A percentile compares a stretch with the other conserved stretches of the same genome.
Conservation (phyloP, 2,888 invertebrate species). For the Seira ritae region DNA sequence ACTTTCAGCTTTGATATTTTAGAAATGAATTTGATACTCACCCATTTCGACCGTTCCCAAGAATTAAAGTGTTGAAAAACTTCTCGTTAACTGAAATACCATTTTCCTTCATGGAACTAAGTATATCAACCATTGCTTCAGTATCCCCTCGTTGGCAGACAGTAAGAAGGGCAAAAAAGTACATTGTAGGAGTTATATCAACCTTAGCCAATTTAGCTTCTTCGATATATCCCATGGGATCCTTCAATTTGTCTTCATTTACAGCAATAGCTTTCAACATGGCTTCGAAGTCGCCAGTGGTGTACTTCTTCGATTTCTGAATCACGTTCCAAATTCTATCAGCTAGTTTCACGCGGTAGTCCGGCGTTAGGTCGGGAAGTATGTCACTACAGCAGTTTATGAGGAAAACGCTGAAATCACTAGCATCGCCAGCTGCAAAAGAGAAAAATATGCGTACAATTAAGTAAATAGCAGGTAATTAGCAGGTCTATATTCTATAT, state of each 20-base stretch:
- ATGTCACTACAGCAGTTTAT: slow-evolving; percentile 54
- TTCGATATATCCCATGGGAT: slow-evolving; percentile 46
- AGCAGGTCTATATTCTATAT: background rate
- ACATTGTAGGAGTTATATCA: slow-evolving; percentile 40
- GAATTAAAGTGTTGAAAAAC: slow-evolving; percentile 62
- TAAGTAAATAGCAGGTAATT: background rate
- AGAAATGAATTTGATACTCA: slow-evolving; percentile 21
- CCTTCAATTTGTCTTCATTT: slow-evolving; percentile 42
- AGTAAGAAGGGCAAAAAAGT: slow-evolving; percentile 47
- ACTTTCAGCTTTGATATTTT: background rate
- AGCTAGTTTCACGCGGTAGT: slow-evolving; percentile 24
- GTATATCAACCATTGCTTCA: slow-evolving; percentile 42
- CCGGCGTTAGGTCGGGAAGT: slow-evolving; percentile 32
- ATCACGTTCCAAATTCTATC: slow-evolving; percentile 56
- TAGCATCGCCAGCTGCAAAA: slow-evolving; percentile 28
- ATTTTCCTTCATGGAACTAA: slow-evolving; percentile 55
- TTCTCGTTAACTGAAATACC: slow-evolving; percentile 51
- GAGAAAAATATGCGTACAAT: background rate
- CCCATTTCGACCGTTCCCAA: slow-evolving; percentile 63
- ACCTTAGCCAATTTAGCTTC: slow-evolving; percentile 26
- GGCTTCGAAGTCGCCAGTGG: slow-evolving; percentile 44
- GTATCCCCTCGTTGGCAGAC: slow-evolving; percentile 64
- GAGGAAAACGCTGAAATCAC: slow-evolving; percentile 40
- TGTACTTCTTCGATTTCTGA: slow-evolving; percentile 26
- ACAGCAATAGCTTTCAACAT: slow-evolving; percentile 52